Evolutionary conservation across 1,140 invertebrate species (phyloP).

Genomic region (Hesperophylax magnus): DNA sequence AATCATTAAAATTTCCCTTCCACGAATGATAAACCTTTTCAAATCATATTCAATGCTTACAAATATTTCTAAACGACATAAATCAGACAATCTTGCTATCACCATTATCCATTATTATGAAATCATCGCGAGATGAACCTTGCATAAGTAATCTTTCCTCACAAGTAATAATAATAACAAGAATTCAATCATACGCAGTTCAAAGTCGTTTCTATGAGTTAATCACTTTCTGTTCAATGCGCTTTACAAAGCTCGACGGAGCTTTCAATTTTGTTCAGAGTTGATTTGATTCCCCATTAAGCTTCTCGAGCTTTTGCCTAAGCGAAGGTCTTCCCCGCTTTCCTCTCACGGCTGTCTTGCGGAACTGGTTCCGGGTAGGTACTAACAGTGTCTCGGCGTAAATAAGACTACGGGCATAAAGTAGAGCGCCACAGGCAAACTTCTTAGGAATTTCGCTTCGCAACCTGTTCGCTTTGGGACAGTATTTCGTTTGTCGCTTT

Average conservation of each 20-base stretch:
- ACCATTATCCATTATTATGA: too few species aligned
- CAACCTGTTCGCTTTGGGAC: background rate
- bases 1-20: too few species aligned
- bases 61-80: too few species aligned
- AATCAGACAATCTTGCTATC: too few species aligned
- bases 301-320: conserved; percentile 4
- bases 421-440: background rate
- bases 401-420: background rate
- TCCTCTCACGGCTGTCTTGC: background rate
- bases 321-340: background rate
- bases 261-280: conserved; percentile 12
- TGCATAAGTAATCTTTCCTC: too few species aligned
- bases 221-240: background rate
- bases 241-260: background rate
- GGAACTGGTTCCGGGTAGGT: background rate
- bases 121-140: too few species aligned
- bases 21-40: too few species aligned
- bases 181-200: too few species aligned
- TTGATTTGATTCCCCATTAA: conserved; percentile 17
- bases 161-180: too few species aligned
- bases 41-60: too few species aligned
- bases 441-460: background rate
- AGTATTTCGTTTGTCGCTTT: background rate
- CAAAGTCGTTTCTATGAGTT: background rate
- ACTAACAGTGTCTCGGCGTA: background rate